phyloP scores from a whole-genome alignment of 2,113 vertebrate species.

The Ailurus styani region DNA sequence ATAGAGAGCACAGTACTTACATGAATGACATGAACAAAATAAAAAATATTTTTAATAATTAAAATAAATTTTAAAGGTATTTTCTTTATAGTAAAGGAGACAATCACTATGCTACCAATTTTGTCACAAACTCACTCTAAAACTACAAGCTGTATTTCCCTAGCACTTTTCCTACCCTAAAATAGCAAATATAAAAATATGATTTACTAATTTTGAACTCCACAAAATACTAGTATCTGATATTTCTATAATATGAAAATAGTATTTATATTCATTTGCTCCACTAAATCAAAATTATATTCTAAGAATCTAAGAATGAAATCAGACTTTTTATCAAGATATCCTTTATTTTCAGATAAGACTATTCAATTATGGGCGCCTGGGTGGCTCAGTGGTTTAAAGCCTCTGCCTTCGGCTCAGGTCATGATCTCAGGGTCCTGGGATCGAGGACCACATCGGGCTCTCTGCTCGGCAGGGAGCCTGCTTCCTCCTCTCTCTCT shows the following conservation, averaged over 20 bases:
- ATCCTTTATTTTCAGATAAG: not conserved
- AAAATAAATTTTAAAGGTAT: not conserved
- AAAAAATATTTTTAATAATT: not conserved
- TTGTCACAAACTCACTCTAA: not conserved
- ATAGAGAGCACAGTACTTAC: not conserved
- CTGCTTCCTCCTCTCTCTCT: too few species aligned
- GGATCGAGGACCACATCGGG: too few species aligned
- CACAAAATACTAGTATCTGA: not conserved
- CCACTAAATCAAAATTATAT: constrained; percentile 14
- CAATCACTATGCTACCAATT: not conserved
- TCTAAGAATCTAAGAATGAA: constrained; percentile 5
- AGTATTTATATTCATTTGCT: not conserved
- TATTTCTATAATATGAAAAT: not conserved
- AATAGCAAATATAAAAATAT: constrained; percentile 5
- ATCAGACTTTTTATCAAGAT: not conserved
- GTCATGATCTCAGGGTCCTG: too few species aligned
- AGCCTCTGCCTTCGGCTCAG: too few species aligned
- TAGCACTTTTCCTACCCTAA: not conserved
- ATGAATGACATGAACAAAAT: not conserved
- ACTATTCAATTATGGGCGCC: constrained; percentile 11
- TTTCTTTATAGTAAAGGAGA: constrained; percentile 2
- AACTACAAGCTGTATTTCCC: not conserved
- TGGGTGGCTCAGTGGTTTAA: too few species aligned
- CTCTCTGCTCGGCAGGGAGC: too few species aligned
- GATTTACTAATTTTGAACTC: not conserved